Conservation (phyloP, 2,888 invertebrate genomes). For the Venustoraphidia nigricollis region DNA sequence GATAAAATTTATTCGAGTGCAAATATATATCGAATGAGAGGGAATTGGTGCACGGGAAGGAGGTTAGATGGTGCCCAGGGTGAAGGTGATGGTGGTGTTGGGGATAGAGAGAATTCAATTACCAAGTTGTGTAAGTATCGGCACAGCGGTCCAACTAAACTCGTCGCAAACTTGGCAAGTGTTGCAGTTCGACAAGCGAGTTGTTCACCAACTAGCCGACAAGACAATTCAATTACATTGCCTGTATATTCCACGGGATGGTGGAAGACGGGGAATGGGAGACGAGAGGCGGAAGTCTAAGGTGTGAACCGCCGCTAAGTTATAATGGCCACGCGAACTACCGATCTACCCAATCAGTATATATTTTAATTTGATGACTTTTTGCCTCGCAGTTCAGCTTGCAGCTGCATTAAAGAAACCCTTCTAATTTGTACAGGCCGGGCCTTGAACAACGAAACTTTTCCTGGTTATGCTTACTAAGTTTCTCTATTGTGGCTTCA, state of each 20-base stretch:
- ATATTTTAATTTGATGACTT: slow-evolving; percentile 2
- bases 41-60: slow-evolving; percentile 17
- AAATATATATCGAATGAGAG: slow-evolving; percentile 23
- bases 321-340: slow-evolving; percentile 1
- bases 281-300: background rate
- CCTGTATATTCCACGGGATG: slow-evolving; percentile 26
- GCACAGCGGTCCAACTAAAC: slow-evolving; percentile 22
- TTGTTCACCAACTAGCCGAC: slow-evolving; percentile 20
- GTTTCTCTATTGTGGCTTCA: too few relatives aligned
- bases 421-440: too few relatives aligned
- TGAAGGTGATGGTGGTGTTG: background rate
- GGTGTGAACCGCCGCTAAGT: slow-evolving; percentile 2
- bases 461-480: too few relatives aligned
- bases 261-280: slow-evolving; percentile 16
- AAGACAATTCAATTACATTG: slow-evolving; percentile 31
- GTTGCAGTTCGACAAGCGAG: background rate
- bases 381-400: too few relatives aligned
- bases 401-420: too few relatives aligned
- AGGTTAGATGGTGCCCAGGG: too few relatives aligned
- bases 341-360: background rate
- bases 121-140: slow-evolving; percentile 25
- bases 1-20: slow-evolving; percentile 26
- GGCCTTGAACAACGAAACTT: too few relatives aligned
- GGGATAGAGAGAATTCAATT: slow-evolving; percentile 27
- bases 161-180: slow-evolving; percentile 1